Evolutionary conservation across 1,140 invertebrate genomes (phyloP).

Genomic region (Drosophila ercepeae): DNA sequence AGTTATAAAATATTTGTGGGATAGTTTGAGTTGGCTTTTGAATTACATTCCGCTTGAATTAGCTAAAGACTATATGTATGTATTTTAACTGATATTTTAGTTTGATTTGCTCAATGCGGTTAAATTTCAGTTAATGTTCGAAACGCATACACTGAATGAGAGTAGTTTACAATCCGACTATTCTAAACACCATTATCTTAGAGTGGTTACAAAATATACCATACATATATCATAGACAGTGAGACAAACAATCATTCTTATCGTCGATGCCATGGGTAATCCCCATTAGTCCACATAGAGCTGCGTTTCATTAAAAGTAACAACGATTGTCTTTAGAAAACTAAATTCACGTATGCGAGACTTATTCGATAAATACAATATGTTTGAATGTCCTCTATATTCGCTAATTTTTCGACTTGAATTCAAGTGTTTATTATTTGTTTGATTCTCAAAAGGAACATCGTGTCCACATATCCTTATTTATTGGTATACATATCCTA

Average conservation of each 20-base stretch:
- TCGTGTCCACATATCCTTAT: conserved; percentile 37
- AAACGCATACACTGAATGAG: conserved; percentile 15
- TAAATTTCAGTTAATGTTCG: conserved; percentile 20
- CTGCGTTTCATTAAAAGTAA: conserved; percentile 52
- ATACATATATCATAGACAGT: conserved; percentile 34
- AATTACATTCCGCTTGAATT: conserved; percentile 54
- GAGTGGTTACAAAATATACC: conserved; percentile 57
- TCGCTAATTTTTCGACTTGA: conserved; percentile 15
- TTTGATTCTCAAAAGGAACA: conserved; percentile 48
- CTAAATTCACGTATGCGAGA: conserved; percentile 71
- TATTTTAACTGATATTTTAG: conserved; percentile 58
- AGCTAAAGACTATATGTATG: conserved; percentile 33
- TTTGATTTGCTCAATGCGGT: conserved; percentile 35
- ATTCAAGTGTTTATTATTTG: conserved; percentile 23
- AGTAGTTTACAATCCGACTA: conserved; percentile 59
- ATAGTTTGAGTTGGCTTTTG: conserved; percentile 49
- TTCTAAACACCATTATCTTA: conserved; percentile 26
- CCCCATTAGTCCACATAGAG: neutral
- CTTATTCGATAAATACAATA: conserved; percentile 58
- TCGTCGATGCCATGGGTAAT: neutral
- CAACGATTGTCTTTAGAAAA: conserved; percentile 82
- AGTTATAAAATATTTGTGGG: conserved; percentile 55
- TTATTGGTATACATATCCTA: conserved; percentile 18
- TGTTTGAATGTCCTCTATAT: conserved; percentile 18
- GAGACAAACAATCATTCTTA: conserved; percentile 19